phyloP scores from a whole-genome alignment of 2,797 vertebrate species.

The Megalops cyprinoides region DNA sequence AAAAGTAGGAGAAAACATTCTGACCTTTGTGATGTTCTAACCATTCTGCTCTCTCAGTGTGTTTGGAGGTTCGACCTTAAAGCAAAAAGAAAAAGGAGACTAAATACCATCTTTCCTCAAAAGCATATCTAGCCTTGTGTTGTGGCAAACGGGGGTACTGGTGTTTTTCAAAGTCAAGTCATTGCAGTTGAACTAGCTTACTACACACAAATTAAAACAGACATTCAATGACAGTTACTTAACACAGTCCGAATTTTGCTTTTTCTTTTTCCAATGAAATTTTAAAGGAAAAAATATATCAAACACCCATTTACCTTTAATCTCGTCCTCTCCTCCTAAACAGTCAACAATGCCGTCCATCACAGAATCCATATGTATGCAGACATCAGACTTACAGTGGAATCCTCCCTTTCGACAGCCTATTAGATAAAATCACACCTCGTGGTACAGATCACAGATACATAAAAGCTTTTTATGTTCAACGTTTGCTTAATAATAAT shows the following conservation, averaged over 20 bases:
- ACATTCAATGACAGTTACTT: neutral
- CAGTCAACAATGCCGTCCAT: slow-evolving; percentile 81
- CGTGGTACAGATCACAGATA: slow-evolving; percentile 13
- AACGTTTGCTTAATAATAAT: neutral
- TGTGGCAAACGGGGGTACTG: neutral
- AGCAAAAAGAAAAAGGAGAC: neutral
- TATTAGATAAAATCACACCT: slow-evolving; percentile 64
- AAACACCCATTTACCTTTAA: neutral
- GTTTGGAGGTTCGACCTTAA: too few relatives aligned
- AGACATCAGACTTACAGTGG: slow-evolving; percentile 80
- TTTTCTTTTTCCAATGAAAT: neutral
- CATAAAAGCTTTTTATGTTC: neutral
- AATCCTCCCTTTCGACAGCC: slow-evolving; percentile 76
- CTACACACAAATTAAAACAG: neutral
- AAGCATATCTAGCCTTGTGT: too few relatives aligned
- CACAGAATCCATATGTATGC: slow-evolving; percentile 65
- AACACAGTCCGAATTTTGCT: neutral
- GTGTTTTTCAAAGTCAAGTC: neutral
- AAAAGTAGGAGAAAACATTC: too few relatives aligned
- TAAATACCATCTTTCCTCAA: too few relatives aligned
- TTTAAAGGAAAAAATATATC: neutral
- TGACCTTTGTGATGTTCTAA: too few relatives aligned
- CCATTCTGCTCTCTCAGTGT: too few relatives aligned
- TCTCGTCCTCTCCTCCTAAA: slow-evolving; percentile 85
- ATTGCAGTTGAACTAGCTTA: neutral